Evolutionary conservation across 2,888 invertebrate species (phyloP).

Genomic region (Macrophya annulata): DNA sequence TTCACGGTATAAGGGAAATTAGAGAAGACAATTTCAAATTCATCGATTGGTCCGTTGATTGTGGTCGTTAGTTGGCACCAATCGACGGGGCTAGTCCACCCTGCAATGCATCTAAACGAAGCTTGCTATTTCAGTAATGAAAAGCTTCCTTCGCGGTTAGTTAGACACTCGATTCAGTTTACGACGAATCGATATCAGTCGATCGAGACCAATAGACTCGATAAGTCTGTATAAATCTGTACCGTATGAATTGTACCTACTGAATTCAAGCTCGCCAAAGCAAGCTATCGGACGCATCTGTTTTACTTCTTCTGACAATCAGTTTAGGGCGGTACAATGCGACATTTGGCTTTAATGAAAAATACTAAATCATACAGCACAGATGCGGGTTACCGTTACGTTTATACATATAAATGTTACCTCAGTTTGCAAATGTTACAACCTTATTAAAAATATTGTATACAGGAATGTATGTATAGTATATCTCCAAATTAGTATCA

Average conservation of each 20-base stretch:
- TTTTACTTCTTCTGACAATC: background rate
- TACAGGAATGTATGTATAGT: too few relatives aligned
- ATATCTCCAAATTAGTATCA: too few relatives aligned
- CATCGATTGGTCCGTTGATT: conserved; percentile 31
- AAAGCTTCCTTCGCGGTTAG: conserved; percentile 36
- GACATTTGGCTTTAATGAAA: background rate
- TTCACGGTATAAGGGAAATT: conserved; percentile 18
- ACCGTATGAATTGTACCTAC: background rate
- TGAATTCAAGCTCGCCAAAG: background rate
- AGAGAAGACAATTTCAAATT: background rate
- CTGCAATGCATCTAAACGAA: conserved; percentile 41
- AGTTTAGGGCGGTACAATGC: background rate
- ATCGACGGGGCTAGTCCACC: conserved; percentile 16
- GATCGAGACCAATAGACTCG: background rate
- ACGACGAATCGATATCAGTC: conserved; percentile 16
- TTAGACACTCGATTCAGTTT: conserved; percentile 27
- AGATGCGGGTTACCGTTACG: too few relatives aligned
- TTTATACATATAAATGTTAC: too few relatives aligned
- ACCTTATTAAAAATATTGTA: too few relatives aligned
- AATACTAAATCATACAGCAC: background rate
- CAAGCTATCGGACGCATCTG: background rate
- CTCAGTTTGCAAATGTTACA: background rate
- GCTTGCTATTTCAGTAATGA: conserved; percentile 30
- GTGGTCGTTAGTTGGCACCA: conserved; percentile 38
- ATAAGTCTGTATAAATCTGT: background rate